These are phyloP conservation scores for Hartigia nigra DNA, from an alignment of 2,888 invertebrate genomes.

Conservation along the genomic window DNA sequence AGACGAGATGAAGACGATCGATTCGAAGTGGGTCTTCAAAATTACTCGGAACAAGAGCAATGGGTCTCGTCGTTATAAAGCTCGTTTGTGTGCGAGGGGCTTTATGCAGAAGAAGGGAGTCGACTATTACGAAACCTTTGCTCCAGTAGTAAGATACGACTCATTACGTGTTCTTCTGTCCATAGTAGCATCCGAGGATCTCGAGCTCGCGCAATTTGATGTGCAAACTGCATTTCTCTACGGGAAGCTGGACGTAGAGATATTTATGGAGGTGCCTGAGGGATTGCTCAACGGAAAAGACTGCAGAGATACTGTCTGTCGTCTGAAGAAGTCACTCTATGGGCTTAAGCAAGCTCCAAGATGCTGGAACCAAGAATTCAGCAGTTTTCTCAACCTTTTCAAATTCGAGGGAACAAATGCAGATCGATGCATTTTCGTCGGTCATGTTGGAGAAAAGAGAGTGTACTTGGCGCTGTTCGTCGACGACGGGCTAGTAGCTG, in stretches of 20 bases:
- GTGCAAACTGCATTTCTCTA: conserved; percentile 27
- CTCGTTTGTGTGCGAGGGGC: conserved; percentile 22
- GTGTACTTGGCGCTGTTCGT: conserved; percentile 22
- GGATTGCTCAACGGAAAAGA: not conserved
- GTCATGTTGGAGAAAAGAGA: not conserved
- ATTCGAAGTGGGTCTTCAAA: conserved; percentile 22
- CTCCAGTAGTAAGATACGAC: conserved; percentile 22
- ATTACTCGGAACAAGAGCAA: conserved; percentile 16
- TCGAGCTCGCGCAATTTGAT: conserved; percentile 28
- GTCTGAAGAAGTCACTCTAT: conserved; percentile 19
- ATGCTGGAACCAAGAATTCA: conserved; percentile 22
- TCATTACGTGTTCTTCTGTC: conserved; percentile 20
- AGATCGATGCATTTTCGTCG: conserved; percentile 18
- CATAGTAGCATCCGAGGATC: conserved; percentile 21
- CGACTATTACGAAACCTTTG: conserved; percentile 23
- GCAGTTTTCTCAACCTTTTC: conserved; percentile 10
- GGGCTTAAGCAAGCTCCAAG: conserved; percentile 24
- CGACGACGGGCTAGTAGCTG: conserved; percentile 23
- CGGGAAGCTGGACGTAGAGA: conserved; percentile 15
- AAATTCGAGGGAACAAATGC: conserved; percentile 12
- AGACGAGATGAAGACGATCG: conserved; percentile 9
- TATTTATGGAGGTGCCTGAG: conserved; percentile 14
- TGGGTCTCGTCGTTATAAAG: conserved; percentile 18
- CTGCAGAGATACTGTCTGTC: conserved; percentile 14
- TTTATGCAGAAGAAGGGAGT: conserved; percentile 19